Evolutionary conservation across 2,797 vertebrate species (phyloP).

Genomic region (Momotus momota): DNA sequence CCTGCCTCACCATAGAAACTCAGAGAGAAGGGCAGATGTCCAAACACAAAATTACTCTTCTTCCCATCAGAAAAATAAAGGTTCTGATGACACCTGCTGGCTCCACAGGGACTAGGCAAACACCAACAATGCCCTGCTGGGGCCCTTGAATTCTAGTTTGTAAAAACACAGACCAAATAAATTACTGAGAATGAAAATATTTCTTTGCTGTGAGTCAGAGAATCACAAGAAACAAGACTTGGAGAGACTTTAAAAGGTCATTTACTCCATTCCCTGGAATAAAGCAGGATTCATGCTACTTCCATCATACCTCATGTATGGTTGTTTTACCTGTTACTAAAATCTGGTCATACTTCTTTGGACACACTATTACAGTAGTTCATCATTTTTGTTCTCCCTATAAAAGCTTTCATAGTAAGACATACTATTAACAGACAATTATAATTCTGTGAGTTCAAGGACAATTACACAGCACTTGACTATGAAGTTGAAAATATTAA

Average conservation of each 20-base stretch:
- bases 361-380: neutral
- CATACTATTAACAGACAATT: neutral
- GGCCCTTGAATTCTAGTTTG: neutral
- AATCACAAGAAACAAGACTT: neutral
- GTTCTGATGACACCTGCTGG: constrained; percentile 69
- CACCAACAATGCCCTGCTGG: neutral
- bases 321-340: neutral
- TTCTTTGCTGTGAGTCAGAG: neutral
- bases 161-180: neutral
- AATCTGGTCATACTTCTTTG: neutral
- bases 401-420: neutral
- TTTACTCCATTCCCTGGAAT: neutral
- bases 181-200: neutral
- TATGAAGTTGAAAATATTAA: neutral
- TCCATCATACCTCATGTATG: neutral
- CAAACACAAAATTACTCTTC: neutral
- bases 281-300: neutral
- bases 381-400: neutral
- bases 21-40: neutral
- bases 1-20: neutral
- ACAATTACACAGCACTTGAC: neutral
- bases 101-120: neutral
- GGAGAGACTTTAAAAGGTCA: neutral
- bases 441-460: neutral
- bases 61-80: neutral